Evolutionary conservation across 2,797 vertebrate species (phyloP), one percentile per base, ranked within the genome.

Genomic region (Hephaestus fuliginosus): DNA sequence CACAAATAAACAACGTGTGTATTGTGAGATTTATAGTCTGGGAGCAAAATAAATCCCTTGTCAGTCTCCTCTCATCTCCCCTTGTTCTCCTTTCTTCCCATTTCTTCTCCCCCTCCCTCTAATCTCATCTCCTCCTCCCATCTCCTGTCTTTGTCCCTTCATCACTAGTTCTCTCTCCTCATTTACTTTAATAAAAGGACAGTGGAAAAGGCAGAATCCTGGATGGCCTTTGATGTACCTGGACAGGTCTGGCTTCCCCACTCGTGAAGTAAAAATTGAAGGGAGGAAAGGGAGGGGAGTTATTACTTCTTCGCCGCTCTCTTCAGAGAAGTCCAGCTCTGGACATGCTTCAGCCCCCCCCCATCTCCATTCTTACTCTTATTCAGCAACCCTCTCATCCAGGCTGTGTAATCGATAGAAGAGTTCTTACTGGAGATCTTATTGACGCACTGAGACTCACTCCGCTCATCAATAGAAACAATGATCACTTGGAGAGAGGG

Each of bases 401-500:
- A 49, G 79, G 74, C 83, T 56, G 67, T 69, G n/a, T 17, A 87
- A 92, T 92, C 89, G 5, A 93, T 93, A 62, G 48, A 82, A 52
- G 84, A 89, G 85, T 92, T 92, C 90, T 92, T 88, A 87, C 82
- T 72, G 82, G 64, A 82, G 85, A 91, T 88, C 74, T 61, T 82
- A 91, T 88, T 87, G 92, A 92, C 72, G 52, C 18, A 65, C 70
- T 63, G 79, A 90, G 75, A 84, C 86, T 90, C 82, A 70, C 78
- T 85, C 56, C 33, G 39, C 88, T 83, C 83, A 85, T 91, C 90
- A 74, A 86, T 88, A 87, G 84, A 83, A 85, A 84, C 88, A 89
- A 88, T 90, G 91, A 92, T 89, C 82, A 88, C 86, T 70, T 8
- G 36, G 57, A 55, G 57, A 60, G 63, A 78, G 52, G 13, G 22